These are phyloP conservation scores for Frankliniella intonsa DNA, from an alignment of 2,888 invertebrate genomes.

Conservation along the genomic window DNA sequence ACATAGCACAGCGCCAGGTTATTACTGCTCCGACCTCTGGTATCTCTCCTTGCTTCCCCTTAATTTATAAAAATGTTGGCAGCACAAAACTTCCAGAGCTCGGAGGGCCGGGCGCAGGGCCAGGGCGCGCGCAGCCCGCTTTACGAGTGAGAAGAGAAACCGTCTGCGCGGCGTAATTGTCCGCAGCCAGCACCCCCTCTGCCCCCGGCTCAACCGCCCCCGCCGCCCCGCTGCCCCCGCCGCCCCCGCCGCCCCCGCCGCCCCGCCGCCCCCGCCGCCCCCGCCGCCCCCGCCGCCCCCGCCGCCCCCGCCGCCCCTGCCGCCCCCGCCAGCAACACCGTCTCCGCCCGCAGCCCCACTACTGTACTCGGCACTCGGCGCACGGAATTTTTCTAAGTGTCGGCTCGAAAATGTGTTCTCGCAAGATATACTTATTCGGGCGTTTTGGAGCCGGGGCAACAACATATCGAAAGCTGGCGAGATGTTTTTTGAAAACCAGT, in stretches of 20 bases:
- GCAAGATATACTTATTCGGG: too few species aligned
- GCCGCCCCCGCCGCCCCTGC: not conserved
- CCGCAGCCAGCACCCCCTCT: not conserved
- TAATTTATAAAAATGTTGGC: slow-evolving; percentile 27
- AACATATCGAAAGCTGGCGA: too few species aligned
- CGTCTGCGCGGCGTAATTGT: not conserved
- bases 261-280: not conserved
- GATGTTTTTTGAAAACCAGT: too few species aligned
- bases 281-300: not conserved
- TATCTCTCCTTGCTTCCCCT: not conserved
- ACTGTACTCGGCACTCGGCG: too few species aligned
- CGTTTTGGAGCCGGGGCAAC: too few species aligned
- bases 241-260: not conserved
- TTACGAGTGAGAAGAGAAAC: slow-evolving; percentile 22
- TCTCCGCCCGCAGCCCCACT: too few species aligned
- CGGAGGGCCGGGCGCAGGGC: not conserved
- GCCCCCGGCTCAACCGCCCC: not conserved
- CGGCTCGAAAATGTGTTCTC: too few species aligned
- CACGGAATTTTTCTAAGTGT: too few species aligned
- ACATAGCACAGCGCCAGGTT: not conserved
- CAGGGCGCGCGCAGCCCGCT: not conserved
- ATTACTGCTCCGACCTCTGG: not conserved
- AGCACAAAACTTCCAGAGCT: slow-evolving; percentile 25
- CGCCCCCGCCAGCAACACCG: too few species aligned
- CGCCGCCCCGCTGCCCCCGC: not conserved